A percentile compares a stretch with the other conserved stretches of the same genome.
These are phyloP conservation scores for Leucozona laternaria DNA, from an alignment of 2,888 invertebrate species.

Conservation along the genomic window DNA sequence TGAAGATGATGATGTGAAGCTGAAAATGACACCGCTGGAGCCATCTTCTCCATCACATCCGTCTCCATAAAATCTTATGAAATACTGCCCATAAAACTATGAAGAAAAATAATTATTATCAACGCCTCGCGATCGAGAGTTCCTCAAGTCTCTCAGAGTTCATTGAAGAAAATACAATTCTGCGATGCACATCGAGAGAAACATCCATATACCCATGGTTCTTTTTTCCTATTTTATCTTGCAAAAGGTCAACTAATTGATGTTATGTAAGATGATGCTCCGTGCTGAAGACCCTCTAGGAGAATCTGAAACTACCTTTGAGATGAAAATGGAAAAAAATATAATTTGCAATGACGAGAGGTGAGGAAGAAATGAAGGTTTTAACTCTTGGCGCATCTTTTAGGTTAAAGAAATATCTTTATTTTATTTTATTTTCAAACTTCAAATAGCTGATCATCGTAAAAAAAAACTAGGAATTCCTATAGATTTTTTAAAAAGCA, in stretches of 20 bases:
- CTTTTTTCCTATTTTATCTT: not conserved
- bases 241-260: constrained; percentile 18
- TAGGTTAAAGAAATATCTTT: not conserved
- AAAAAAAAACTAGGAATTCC: not conserved
- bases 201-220: not conserved
- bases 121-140: constrained; percentile 3
- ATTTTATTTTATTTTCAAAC: not conserved
- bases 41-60: not conserved
- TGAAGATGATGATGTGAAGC: not conserved
- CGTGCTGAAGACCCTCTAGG: constrained; percentile 2
- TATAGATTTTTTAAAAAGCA: not conserved
- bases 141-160: constrained; percentile 1
- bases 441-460: not conserved
- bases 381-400: not conserved
- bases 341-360: not conserved
- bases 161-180: constrained; percentile 4
- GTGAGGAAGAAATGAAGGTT: not conserved
- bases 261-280: constrained; percentile 2
- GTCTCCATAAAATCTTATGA: constrained; percentile 1
- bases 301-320: not conserved
- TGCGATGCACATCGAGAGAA: constrained; percentile 2
- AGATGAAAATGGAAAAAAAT: not conserved
- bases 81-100: constrained; percentile 2
- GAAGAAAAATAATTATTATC: constrained; percentile 1
- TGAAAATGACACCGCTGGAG: not conserved